Evolutionary conservation across 2,888 invertebrate genomes (phyloP), one percentile per base, ranked within the genome.

Genomic region (Hirtodrosophila cameraria): DNA sequence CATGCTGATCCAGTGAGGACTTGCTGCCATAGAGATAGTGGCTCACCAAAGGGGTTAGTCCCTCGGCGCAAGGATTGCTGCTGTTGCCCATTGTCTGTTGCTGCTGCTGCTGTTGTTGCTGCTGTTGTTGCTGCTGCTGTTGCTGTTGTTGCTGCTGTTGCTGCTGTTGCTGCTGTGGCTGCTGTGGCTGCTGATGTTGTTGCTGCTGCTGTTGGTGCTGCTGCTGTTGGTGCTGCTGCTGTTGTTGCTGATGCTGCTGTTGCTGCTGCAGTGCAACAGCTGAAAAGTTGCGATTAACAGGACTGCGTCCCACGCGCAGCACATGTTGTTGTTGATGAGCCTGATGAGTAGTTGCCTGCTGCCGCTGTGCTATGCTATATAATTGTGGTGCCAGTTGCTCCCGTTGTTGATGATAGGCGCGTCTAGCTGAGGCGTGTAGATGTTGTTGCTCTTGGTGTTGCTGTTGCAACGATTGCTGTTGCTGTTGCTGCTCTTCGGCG

Each of bases 21-120:
- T 87, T 88, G 57, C 88, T 88, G 49, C 87, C 88, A 41, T 88
- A 88, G 0, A 88, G 63, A 55, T 88, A 88, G 31, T 88, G 88
- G 38, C 81, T 87, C 43, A 86, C 88, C 15, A 88, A 42, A 0
- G 88, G 86, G 9, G 86, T 85, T 3, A 88, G 55, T 2, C 87
- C 88, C 41, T 87, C 88, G 7, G 85, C 74, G 25, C 86, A 88
- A n/a, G 83, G 66, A 68, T 76, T 72, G 53, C 36, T 60, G 16
- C 5, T 45, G 7, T 27, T 57, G 18, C 6, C 27, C 4, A 41
- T 38, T 25, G 48, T n/a, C n/a, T n/a, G n/a, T n/a, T n/a, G n/a
- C 13, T 60, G 30, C 6, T 13, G 38, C 11, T 35, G 65, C 3
- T 48, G 73, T 11, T 59, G 53, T 12, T 48, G 55, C 13, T n/a